Conservation (phyloP, 1,140 invertebrate species). For the Drosophila mojavensis region DNA sequence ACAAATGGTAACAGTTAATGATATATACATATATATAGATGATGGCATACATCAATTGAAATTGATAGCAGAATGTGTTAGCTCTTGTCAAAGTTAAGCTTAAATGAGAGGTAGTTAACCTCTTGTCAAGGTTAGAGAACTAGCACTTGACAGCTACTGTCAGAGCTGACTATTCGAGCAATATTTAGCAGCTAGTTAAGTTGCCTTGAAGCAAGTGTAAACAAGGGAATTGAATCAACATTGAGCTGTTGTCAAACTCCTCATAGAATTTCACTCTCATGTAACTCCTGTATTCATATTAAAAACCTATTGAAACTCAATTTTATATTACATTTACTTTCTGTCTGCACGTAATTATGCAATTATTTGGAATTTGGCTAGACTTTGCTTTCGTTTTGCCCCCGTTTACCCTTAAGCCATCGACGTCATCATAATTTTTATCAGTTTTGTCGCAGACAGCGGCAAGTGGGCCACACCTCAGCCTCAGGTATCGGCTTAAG, state of each 20-base stretch:
- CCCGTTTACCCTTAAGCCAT: background rate
- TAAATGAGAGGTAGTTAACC: background rate
- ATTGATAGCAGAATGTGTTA: no score
- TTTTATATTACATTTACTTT: conserved; percentile 2
- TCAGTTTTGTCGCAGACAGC: conserved; percentile 18
- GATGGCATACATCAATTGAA: background rate
- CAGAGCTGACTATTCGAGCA: background rate
- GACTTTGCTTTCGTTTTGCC: conserved; percentile 1
- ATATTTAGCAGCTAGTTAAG: background rate
- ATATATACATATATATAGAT: background rate
- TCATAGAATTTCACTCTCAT: background rate
- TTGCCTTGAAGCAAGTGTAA: background rate
- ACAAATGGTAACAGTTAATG: background rate
- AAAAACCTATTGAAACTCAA: background rate
- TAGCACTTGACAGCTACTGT: no score
- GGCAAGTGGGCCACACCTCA: conserved; percentile 20
- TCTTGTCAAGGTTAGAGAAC: background rate
- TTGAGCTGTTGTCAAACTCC: background rate
- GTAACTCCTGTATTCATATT: background rate
- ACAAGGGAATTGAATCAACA: no score
- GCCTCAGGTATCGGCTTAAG: conserved; percentile 10
- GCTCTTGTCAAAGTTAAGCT: no score
- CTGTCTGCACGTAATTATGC: conserved; percentile 25
- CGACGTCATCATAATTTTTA: conserved; percentile 20
- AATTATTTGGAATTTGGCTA: conserved; percentile 27